Evolutionary conservation across 2,113 vertebrate genomes (phyloP).

Genomic region (Dicaeum eximium): DNA sequence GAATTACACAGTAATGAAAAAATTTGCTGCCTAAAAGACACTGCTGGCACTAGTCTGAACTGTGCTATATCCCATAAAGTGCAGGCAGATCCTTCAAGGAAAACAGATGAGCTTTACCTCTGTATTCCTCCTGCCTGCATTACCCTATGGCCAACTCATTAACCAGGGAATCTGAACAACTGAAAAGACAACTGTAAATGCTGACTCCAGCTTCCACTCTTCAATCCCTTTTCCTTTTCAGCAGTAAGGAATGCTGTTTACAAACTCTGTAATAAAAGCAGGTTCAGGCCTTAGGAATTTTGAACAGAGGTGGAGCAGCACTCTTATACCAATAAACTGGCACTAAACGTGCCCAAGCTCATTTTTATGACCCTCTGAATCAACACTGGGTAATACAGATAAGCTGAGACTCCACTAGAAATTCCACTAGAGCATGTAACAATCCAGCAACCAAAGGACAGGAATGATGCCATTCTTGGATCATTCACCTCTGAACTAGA

Average conservation of each 20-base stretch:
- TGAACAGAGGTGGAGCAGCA: not conserved
- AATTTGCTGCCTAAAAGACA: slow-evolving; percentile 28
- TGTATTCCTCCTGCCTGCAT: not conserved
- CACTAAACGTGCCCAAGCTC: not conserved
- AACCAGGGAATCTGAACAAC: not conserved
- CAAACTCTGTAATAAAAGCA: not conserved
- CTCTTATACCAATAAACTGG: not conserved
- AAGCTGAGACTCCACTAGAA: not conserved
- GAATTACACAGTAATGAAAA: slow-evolving; percentile 48
- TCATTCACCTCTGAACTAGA: not conserved
- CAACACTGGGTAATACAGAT: not conserved
- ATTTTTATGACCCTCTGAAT: not conserved
- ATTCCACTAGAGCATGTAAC: not conserved
- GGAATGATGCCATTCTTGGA: not conserved
- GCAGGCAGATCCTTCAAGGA: not conserved
- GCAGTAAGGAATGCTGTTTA: not conserved
- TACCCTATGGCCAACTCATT: not conserved
- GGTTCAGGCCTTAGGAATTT: not conserved
- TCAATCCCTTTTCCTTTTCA: not conserved
- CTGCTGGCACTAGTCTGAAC: not conserved
- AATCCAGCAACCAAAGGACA: not conserved
- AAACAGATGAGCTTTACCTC: not conserved
- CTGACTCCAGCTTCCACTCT: not conserved
- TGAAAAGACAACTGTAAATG: not conserved
- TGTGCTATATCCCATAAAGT: not conserved